phyloP scores from a whole-genome alignment of 2,797 vertebrate genomes.

The Smutsia temminckii region DNA sequence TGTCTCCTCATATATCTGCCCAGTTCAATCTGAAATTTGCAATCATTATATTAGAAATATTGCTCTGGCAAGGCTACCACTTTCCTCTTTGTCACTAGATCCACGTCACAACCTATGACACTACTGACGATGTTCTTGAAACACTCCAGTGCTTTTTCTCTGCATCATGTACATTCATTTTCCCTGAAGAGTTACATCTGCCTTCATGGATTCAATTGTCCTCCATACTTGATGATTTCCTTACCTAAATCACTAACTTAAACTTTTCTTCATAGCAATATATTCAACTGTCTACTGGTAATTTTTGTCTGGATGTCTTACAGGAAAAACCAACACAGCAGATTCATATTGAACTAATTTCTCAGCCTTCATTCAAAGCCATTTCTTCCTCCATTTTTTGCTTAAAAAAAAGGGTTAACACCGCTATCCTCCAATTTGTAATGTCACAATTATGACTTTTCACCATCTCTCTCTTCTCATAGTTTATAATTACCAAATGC shows the following conservation, averaged over 20 bases:
- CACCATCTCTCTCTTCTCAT: neutral
- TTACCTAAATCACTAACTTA: neutral
- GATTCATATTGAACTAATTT: neutral
- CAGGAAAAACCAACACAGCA: neutral
- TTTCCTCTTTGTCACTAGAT: neutral
- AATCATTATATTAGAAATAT: neutral
- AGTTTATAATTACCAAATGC: neutral
- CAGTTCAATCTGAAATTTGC: neutral
- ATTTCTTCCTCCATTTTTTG: neutral
- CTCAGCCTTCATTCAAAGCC: neutral
- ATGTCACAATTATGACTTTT: neutral
- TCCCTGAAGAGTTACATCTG: neutral
- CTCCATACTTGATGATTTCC: neutral
- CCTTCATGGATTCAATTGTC: neutral
- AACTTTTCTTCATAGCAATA: neutral
- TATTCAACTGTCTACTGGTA: neutral
- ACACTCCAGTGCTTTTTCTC: neutral
- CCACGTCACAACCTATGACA: neutral
- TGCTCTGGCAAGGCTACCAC: neutral
- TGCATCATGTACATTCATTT: neutral
- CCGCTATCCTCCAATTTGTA: neutral
- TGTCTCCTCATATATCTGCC: neutral
- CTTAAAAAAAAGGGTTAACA: neutral
- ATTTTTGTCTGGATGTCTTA: neutral
- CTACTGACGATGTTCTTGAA: neutral